These are phyloP conservation scores for Periplaneta americana DNA, from an alignment of 1,140 invertebrate species.

Conservation along the genomic window DNA sequence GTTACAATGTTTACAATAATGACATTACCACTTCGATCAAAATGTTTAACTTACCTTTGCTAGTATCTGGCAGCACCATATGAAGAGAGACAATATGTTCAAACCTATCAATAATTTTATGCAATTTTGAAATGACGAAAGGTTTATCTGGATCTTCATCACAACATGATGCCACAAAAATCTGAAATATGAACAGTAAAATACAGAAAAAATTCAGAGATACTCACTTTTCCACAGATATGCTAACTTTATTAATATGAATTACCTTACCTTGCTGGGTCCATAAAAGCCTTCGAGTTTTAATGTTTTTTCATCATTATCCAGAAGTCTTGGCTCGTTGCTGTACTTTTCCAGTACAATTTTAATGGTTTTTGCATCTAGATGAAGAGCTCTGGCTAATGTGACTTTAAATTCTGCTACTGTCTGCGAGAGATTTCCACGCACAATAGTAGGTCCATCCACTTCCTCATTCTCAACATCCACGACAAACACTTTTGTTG, in stretches of 20 bases:
- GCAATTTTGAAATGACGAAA: conserved; percentile 34
- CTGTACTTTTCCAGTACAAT: conserved; percentile 45
- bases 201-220: not conserved
- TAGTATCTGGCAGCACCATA: conserved; percentile 52
- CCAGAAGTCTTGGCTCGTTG: conserved; percentile 42
- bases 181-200: conserved; percentile 16
- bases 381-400: conserved; percentile 41
- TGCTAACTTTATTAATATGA: not conserved
- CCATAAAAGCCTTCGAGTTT: conserved; percentile 43
- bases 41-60: conserved; percentile 39
- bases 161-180: conserved; percentile 20
- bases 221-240: not conserved
- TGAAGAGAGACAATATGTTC: conserved; percentile 53
- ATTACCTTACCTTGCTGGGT: conserved; percentile 43
- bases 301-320: conserved; percentile 44
- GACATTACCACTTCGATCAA: too few relatives aligned
- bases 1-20: too few relatives aligned
- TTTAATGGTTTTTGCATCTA: conserved; percentile 42
- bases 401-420: conserved; percentile 54
- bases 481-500: conserved; percentile 57
- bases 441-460: conserved; percentile 52
- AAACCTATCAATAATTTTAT: conserved; percentile 46
- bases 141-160: conserved; percentile 22
- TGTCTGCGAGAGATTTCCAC: conserved; percentile 50
- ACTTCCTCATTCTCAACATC: conserved; percentile 56